Evolutionary conservation across 2,888 invertebrate species (phyloP), one percentile per base, ranked within the genome.

Genomic region (Allolobophora icterica): DNA sequence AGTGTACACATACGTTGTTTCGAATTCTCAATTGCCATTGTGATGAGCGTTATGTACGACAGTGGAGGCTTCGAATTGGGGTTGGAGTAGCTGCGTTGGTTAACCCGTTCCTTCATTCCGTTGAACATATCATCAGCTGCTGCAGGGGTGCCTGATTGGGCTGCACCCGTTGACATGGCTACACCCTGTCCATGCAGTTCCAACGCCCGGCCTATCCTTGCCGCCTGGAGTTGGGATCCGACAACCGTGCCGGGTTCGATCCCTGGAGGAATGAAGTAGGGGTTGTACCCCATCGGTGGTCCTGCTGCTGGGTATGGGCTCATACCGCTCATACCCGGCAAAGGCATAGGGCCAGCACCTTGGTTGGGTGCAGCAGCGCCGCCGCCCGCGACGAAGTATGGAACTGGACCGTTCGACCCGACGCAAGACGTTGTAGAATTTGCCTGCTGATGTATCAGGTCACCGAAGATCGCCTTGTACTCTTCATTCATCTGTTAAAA

Each of bases 201-300:
- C 71, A 71, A 13, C 71, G 71, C 71, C 71, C 71, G 71, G 30
- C 71, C 71, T 5, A 71, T 8, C 71, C 30, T 71, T n/a, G 71
- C 71, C 71, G 30, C 71, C 71, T 71, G 71, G 30, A 30, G 71
- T 71, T 71, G 71, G n/a, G 71, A 17, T 71, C 71, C 71, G 71
- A 71, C 71, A 11, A 71, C 30, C 11, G 71, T 0, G n/a, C 30
- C 1, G 71, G 71, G 11, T 71, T 71, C 71, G n/a, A 71, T n/a
- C 71, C 71, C 71, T n/a, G 71, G 30, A n/a, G 71, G n/a, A n/a
- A 71, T n/a, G 71, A 71, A n/a, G 71, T 71, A 71, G n/a, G 71
- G 71, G 71, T 71, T n/a, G 71, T 71, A 71, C 1, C 71, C 71
- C 71, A 71, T 71, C 71, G 71, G n/a, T n/a, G 71, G 71, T n/a